Conservation (phyloP, 1,140 invertebrate species). For the Apis florea region DNA sequence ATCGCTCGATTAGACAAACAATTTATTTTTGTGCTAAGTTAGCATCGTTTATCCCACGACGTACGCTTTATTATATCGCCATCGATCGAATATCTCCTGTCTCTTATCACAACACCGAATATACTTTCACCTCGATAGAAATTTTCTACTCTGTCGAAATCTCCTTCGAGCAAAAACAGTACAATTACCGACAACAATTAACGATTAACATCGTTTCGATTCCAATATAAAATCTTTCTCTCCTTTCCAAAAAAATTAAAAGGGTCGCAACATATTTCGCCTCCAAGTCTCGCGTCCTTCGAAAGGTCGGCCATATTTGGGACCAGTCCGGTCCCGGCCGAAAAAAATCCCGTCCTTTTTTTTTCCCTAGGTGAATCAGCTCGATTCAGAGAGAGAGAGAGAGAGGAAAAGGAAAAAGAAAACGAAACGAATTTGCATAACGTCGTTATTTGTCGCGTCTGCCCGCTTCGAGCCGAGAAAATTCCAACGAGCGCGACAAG, state of each 20-base stretch:
- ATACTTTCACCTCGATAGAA: too few species aligned
- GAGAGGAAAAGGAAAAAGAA: not conserved
- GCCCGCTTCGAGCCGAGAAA: conserved; percentile 9
- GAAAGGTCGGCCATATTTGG: conserved; percentile 33
- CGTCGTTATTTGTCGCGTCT: conserved; percentile 42
- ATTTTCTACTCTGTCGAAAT: too few species aligned
- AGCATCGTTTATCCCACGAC: too few species aligned
- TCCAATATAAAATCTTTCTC: too few species aligned
- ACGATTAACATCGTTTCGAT: too few species aligned
- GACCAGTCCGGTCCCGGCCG: not conserved
- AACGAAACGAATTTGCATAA: conserved; percentile 37
- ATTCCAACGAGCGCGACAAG: conserved; percentile 44
- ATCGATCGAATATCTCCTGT: too few species aligned
- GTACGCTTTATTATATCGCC: too few species aligned
- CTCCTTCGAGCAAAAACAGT: too few species aligned
- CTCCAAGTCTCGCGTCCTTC: not conserved
- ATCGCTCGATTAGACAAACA: too few species aligned
- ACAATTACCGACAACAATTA: too few species aligned
- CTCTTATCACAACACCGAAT: too few species aligned
- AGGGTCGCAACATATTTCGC: not conserved
- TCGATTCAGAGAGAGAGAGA: not conserved
- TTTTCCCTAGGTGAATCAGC: conserved; percentile 29
- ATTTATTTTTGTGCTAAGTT: too few species aligned
- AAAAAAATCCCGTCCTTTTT: conserved; percentile 13
- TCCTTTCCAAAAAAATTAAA: not conserved